Evolutionary conservation across 2,888 invertebrate genomes (phyloP), one percentile per base, ranked within the genome.

Genomic region (Synanthedon andrenaeformis): DNA sequence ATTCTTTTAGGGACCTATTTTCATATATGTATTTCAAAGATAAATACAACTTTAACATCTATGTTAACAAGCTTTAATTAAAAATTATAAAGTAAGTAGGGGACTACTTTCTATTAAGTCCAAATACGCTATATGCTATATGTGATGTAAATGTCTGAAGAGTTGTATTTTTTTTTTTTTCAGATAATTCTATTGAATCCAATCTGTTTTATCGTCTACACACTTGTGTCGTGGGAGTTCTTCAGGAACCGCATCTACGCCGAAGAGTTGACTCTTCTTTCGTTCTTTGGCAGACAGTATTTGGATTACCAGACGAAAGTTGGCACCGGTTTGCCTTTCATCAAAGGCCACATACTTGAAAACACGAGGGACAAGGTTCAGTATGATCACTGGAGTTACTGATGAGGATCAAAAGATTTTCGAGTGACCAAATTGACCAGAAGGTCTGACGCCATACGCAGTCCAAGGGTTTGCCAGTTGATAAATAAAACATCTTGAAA

Each of bases 281-380:
- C 93, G 62, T 99, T 99, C 88, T 99, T 99, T 77, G 97, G 96
- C 0, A 91, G 92, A 57, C 91, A 94, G 54, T 99, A 99, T 76
- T 79, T 91, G 49, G 89, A 92, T 56, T 99, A 99, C 79, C 96
- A 98, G 79, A 88, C 91, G 59, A 83, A 81, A 62, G 97, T 98
- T 3, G 89, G 91, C 8, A 95, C 96, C 2, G 97, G 98, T 0
- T 85, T 98, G 60, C 98, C 98, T 0, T 94, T 95, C 69, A 96
- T 98, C 56, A 78, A 88, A 58, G 98, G 98, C 0, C 95, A 92
- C 41, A 59, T 73, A 1, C 68, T 72, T 0, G 71, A 66, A 14
- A 67, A 67, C 50, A 62, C 54, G 0, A 56, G 14, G 0, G 66
- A 66, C 55, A 56, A 56, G 5, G 48, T 67, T 0, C 56, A 57